Evolutionary conservation across 1,140 invertebrate species (phyloP), one percentile per base, ranked within the genome.

Genomic region (Helicoverpa armigera): DNA sequence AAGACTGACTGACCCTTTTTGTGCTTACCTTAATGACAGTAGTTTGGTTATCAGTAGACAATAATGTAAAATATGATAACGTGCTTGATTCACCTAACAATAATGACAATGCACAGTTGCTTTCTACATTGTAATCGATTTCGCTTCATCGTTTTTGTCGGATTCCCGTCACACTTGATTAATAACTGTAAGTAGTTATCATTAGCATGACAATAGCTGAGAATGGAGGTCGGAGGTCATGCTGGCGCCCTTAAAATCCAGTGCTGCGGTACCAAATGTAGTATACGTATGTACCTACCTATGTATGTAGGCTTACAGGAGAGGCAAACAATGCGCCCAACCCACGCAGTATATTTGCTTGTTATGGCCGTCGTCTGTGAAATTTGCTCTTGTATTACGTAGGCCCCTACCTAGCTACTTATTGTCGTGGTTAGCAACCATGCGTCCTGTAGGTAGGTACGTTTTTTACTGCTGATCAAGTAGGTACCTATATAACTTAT

Each of bases 221-320:
- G 86, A 84, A 89, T 88, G 76, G 88, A 90, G 88, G 91, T 89
- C 89, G 88, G 86, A 89, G 91, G 91, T 94, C 88, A 86, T 80
- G 86, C 84, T 79, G 82, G 83, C 89, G 89, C 88, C 89, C 88
- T 90, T 88, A 91, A 87, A 90, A 91, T 86, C 79, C 84, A 86
- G 56, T 83, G 73, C 84, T 77, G 78, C 61, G 61, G 78, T 75
- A 82, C 79, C 63, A 74, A 84, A 69, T 58, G 80, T 88, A 79
- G 80, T 83, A 79, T 88, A 87, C 16, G 18, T 69, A n/a, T n/a
- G n/a, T n/a, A n/a, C n/a, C n/a, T n/a, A 70, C n/a, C 14, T 23
- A 31, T 18, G 35, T 58, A 14, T 69, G 18, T 70, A 35, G 48
- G 51, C 51, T 78, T 53, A 79, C 82, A 83, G 81, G 80, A 79